A percentile compares a stretch with the other conserved stretches of the same genome.
phyloP scores from a whole-genome alignment of 2,888 invertebrate genomes.

The Pyrocoelia pectoralis region DNA sequence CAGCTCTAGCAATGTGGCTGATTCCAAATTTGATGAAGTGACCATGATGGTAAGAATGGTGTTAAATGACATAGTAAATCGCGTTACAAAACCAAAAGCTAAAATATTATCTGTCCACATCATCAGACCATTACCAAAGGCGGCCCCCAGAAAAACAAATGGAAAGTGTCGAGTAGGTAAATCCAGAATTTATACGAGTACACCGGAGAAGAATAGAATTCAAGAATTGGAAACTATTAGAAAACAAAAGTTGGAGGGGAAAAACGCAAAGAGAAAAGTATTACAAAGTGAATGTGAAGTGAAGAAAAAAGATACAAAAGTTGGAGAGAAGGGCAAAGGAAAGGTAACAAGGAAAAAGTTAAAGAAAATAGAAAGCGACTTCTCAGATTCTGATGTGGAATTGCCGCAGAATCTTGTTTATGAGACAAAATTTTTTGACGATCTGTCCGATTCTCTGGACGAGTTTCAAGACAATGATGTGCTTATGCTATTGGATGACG shows the following conservation, averaged over 20 bases:
- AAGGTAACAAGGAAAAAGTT: not conserved
- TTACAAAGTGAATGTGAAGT: conserved; percentile 1
- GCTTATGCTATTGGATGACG: not conserved
- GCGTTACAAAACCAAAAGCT: not conserved
- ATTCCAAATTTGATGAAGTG: not conserved
- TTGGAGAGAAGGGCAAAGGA: not conserved
- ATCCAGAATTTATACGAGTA: conserved; percentile 11
- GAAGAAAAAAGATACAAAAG: not conserved
- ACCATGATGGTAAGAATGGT: not conserved
- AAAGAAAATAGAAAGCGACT: not conserved
- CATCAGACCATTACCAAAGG: not conserved
- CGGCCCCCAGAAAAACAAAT: conserved; percentile 3
- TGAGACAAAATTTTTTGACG: conserved; percentile 5
- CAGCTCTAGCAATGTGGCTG: not conserved
- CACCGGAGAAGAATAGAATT: not conserved
- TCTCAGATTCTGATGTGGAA: not conserved
- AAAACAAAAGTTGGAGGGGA: not conserved
- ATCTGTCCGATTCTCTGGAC: conserved; percentile 1
- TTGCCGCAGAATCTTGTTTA: not conserved
- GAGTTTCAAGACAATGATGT: conserved; percentile 9
- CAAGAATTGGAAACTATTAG: not conserved
- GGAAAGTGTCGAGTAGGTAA: conserved; percentile 3
- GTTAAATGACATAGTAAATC: conserved; percentile 10
- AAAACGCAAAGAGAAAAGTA: not conserved
- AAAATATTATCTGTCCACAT: not conserved